A percentile compares a stretch with the other conserved stretches of the same genome.
These are phyloP conservation scores for Acrossocheilus wenchowensis DNA, from an alignment of 2,797 vertebrate genomes.

Conservation along the genomic window DNA sequence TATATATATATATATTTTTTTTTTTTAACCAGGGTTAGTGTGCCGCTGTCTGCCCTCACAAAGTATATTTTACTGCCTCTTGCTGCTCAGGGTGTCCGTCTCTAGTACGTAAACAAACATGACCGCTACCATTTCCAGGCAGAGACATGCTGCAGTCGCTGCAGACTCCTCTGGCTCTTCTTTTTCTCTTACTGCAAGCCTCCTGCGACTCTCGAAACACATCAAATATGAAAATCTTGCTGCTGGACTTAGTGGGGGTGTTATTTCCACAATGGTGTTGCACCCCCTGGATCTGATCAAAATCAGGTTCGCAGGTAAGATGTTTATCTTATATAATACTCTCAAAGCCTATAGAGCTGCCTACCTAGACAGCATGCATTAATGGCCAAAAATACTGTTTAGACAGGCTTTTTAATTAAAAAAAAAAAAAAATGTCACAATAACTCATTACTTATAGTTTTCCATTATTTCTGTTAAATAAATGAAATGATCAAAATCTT, in stretches of 20 bases:
- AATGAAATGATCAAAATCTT: background rate
- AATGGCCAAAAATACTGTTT: background rate
- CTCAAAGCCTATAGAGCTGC: background rate
- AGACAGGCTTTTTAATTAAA: background rate
- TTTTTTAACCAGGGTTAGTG: constrained; percentile 10
- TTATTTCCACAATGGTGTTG: constrained; percentile 83
- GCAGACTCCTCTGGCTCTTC: constrained; percentile 38
- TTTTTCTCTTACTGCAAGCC: constrained; percentile 49
- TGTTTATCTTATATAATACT: background rate
- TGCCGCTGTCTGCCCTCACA: constrained; percentile 11
- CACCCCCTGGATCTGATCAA: constrained; percentile 87
- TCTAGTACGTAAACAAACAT: constrained; percentile 49
- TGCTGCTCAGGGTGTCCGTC: background rate
- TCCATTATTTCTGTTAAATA: background rate
- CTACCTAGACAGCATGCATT: background rate
- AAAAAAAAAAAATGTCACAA: too few species aligned
- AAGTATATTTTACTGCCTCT: constrained; percentile 11
- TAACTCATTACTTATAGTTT: background rate
- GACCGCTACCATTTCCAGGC: constrained; percentile 52
- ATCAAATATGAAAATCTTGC: constrained; percentile 82
- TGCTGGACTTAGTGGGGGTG: constrained; percentile 83
- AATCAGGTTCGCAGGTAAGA: constrained; percentile 85
- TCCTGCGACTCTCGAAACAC: constrained; percentile 70
- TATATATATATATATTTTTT: background rate
- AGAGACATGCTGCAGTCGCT: constrained; percentile 38